phyloP scores from a whole-genome alignment of 2,797 vertebrate genomes.

The Chloroceryle inda region DNA sequence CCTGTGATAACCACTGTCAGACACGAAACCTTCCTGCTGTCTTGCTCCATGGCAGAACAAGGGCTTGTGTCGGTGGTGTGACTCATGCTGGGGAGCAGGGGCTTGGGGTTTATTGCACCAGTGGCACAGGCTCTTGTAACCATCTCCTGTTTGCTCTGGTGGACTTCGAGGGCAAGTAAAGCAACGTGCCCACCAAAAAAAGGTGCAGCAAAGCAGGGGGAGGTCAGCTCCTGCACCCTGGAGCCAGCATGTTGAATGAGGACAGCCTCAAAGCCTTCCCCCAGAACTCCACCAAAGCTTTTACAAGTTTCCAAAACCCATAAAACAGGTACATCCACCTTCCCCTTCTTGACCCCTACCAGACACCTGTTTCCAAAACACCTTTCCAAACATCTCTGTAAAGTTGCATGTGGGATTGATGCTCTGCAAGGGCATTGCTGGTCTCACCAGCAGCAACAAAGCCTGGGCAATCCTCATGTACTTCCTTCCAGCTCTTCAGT shows the following conservation, averaged over 20 bases:
- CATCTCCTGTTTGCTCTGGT: accelerated
- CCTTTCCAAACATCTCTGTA: not conserved
- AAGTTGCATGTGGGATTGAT: not conserved
- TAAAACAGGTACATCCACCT: not conserved
- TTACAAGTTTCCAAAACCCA: not conserved
- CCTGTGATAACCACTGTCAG: not conserved
- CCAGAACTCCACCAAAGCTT: not conserved
- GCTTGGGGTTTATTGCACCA: accelerated
- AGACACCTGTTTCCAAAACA: not conserved
- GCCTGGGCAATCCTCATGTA: not conserved
- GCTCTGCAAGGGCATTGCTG: not conserved
- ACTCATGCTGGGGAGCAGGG: not conserved
- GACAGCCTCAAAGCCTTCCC: not conserved
- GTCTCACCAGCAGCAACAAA: not conserved
- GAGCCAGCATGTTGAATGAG: not conserved
- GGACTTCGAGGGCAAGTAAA: not conserved
- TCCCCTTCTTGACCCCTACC: not conserved
- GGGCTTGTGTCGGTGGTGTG: not conserved
- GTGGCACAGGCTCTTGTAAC: not conserved
- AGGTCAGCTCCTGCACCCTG: accelerated
- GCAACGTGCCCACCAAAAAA: accelerated
- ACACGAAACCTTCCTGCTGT: not conserved
- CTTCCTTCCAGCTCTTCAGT: not conserved
- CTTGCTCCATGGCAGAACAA: accelerated
- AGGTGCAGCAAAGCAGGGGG: not conserved